Conservation (phyloP, 2,113 vertebrate genomes). For the Platycercus adscitus region DNA sequence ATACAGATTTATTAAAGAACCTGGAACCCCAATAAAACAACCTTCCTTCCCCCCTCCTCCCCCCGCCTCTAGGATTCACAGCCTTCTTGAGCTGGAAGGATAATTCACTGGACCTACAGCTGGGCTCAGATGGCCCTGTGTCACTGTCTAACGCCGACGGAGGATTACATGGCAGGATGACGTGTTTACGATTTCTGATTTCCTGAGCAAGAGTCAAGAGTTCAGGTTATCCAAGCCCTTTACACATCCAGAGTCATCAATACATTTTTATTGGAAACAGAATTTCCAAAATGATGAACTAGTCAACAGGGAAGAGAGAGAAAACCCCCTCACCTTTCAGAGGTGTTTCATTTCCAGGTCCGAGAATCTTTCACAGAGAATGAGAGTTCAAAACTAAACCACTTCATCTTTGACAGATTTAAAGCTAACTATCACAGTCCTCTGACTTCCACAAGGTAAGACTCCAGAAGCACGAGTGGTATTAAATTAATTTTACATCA, state of each 20-base stretch:
- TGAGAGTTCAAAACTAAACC: background rate
- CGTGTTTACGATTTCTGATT: background rate
- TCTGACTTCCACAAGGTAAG: background rate
- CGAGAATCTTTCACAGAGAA: background rate
- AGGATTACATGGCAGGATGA: background rate
- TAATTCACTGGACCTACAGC: background rate
- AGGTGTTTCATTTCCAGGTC: conserved; percentile 13
- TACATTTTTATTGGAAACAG: background rate
- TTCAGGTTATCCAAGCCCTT: background rate
- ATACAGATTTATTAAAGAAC: background rate
- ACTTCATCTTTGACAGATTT: background rate
- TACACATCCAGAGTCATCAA: background rate
- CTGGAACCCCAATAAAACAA: background rate
- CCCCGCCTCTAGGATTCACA: background rate
- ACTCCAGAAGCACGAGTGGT: background rate
- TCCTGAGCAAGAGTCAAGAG: background rate
- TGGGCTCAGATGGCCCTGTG: background rate
- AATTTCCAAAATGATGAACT: background rate
- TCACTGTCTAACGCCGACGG: background rate
- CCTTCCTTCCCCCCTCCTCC: background rate
- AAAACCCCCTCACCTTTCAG: background rate
- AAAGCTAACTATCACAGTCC: background rate
- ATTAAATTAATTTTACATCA: background rate
- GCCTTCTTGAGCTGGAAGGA: background rate
- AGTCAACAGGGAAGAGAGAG: background rate